Conservation (phyloP, 2,888 invertebrate species). For the Hylaea fasciaria region DNA sequence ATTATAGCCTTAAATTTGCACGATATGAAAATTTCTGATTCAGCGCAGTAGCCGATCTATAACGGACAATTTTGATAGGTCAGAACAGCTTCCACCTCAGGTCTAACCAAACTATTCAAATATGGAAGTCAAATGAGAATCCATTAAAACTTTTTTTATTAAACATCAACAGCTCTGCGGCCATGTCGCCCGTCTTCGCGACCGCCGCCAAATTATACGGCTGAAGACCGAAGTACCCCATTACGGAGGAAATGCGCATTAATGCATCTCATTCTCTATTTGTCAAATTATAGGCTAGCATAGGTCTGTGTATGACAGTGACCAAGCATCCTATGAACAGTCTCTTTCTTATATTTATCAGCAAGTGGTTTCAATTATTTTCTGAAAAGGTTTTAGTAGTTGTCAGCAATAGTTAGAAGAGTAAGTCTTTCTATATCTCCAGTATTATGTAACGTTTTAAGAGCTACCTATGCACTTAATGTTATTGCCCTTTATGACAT, state of each 20-base stretch:
- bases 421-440: no score
- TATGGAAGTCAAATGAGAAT: slow-evolving; percentile 60
- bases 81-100: not conserved
- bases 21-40: no score
- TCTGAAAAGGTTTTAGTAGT: not conserved
- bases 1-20: no score
- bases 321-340: not conserved
- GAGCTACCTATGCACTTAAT: no score
- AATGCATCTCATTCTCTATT: slow-evolving; percentile 84
- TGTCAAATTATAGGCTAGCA: slow-evolving; percentile 81
- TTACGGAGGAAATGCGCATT: slow-evolving; percentile 79
- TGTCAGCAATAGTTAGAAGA: no score
- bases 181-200: slow-evolving; percentile 66
- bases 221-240: slow-evolving; percentile 67
- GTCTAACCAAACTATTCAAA: slow-evolving; percentile 45
- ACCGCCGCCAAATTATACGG: slow-evolving; percentile 79
- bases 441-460: no score
- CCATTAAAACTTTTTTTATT: slow-evolving; percentile 68
- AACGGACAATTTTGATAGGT: no score
- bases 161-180: slow-evolving; percentile 61
- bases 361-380: no score
- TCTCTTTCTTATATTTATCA: not conserved
- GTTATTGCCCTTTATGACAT: no score
- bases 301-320: slow-evolving; percentile 15
- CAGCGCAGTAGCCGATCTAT: no score